Percentiles rank a stretch among this genome's conserved stretches.
Conservation (phyloP, 2,113 vertebrate genomes). For the Vombatus ursinus region DNA sequence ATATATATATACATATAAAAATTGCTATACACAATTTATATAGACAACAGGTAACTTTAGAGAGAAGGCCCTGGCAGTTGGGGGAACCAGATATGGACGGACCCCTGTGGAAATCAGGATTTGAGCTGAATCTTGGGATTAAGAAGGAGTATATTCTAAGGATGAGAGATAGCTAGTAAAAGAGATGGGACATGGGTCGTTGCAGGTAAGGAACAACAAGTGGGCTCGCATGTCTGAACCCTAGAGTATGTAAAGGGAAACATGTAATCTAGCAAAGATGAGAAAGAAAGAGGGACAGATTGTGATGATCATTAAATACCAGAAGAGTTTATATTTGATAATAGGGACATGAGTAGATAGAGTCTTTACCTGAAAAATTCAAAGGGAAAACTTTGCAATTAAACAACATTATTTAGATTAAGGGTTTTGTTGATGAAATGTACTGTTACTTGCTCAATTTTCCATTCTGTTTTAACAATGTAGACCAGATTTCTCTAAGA, state of each 20-base stretch:
- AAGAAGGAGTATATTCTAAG: not conserved
- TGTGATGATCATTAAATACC: not conserved
- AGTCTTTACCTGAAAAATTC: not conserved
- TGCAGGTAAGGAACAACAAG: not conserved
- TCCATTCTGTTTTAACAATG: not conserved
- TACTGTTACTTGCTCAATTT: not conserved
- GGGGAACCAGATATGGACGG: not conserved
- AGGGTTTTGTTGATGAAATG: constrained; percentile 13
- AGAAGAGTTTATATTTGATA: not conserved
- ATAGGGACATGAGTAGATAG: not conserved
- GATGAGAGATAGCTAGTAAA: not conserved
- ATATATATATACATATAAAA: too few relatives aligned
- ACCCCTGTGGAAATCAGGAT: not conserved
- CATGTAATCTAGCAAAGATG: not conserved
- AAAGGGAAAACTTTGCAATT: not conserved
- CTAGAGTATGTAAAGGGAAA: not conserved
- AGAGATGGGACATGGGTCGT: not conserved
- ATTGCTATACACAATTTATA: not conserved
- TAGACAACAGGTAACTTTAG: not conserved
- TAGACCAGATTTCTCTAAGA: constrained; percentile 7
- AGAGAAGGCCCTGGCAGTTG: not conserved
- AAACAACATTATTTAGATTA: constrained; percentile 6
- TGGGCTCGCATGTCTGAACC: not conserved
- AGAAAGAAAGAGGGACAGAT: not conserved
- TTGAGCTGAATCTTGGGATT: not conserved